phyloP scores from a whole-genome alignment of 1,140 invertebrate species.

The Drosophila grimshawi region DNA sequence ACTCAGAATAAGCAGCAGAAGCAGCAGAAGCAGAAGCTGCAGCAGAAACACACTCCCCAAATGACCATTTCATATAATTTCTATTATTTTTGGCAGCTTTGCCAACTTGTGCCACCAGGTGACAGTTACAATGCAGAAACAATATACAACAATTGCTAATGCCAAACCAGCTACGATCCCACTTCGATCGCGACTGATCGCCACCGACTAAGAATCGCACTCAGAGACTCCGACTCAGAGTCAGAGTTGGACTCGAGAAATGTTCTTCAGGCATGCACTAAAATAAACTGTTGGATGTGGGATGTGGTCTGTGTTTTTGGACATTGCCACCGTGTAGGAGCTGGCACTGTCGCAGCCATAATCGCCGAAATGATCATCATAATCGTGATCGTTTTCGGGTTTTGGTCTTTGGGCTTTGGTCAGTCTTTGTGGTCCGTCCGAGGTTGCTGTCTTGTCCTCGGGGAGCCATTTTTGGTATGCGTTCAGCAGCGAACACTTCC shows the following conservation, averaged over 20 bases:
- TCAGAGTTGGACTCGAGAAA: constrained; percentile 15
- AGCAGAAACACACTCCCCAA: constrained; percentile 74
- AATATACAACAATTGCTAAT: constrained; percentile 69
- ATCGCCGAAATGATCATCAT: constrained; percentile 73
- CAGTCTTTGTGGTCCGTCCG: constrained; percentile 39
- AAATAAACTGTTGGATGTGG: constrained; percentile 10
- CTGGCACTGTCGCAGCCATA: constrained; percentile 50
- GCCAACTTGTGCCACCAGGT: constrained; percentile 71
- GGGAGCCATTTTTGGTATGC: constrained; percentile 79
- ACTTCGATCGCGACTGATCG: constrained; percentile 35
- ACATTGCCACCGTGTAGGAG: constrained; percentile 58
- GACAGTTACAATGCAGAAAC: constrained; percentile 80
- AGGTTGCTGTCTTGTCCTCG: constrained; percentile 70
- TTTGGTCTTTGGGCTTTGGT: constrained; percentile 29
- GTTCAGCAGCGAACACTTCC: constrained; percentile 76
- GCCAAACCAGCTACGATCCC: constrained; percentile 26
- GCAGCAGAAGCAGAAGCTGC: constrained; percentile 38
- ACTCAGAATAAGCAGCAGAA: constrained; percentile 52
- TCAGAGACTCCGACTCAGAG: not conserved
- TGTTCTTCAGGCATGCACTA: constrained; percentile 30
- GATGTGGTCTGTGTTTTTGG: constrained; percentile 37
- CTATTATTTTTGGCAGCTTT: constrained; percentile 78
- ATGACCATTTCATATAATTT: constrained; percentile 81
- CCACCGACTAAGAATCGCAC: constrained; percentile 19
- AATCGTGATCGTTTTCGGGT: constrained; percentile 74